A percentile compares a stretch with the other conserved stretches of the same genome.
These are phyloP conservation scores for Amitus sp. DNA, from an alignment of 2,888 invertebrate species.

Conservation along the genomic window DNA sequence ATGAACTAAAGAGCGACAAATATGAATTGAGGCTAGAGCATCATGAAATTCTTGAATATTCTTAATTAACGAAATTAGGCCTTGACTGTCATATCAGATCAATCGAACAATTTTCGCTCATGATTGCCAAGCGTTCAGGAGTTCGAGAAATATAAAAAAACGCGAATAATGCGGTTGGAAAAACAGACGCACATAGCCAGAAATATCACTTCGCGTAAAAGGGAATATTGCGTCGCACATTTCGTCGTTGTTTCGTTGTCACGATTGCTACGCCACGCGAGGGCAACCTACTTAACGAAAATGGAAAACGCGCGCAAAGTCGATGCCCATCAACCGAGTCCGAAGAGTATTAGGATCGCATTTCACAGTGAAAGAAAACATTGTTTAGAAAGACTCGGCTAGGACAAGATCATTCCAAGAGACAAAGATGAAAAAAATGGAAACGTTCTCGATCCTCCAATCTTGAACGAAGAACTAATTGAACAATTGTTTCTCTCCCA, in stretches of 20 bases:
- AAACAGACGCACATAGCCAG: conserved; percentile 13
- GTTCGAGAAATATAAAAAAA: conserved; percentile 1
- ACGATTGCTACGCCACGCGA: conserved; percentile 24
- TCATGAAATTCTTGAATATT: too few species aligned
- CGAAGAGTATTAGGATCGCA: conserved; percentile 21
- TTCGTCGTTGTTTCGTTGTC: conserved; percentile 23
- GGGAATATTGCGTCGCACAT: conserved; percentile 21
- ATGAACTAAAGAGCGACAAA: too few species aligned
- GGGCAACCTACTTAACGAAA: conserved; percentile 46
- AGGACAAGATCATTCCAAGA: too few species aligned
- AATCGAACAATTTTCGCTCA: background rate
- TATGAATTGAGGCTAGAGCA: too few species aligned
- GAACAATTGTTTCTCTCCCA: too few species aligned
- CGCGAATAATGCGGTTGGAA: conserved; percentile 7
- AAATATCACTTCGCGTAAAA: conserved; percentile 14
- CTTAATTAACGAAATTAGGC: too few species aligned
- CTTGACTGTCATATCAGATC: too few species aligned
- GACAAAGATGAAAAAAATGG: too few species aligned
- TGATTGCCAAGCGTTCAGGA: background rate
- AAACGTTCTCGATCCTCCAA: too few species aligned
- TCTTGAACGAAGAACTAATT: too few species aligned
- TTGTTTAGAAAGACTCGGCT: too few species aligned
- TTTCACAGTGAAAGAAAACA: background rate
- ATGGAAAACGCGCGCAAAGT: conserved; percentile 31
- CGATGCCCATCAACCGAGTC: conserved; percentile 22